These are phyloP conservation scores for Sitta carolinensis DNA, from an alignment of 2,797 vertebrate genomes.

Conservation along the genomic window DNA sequence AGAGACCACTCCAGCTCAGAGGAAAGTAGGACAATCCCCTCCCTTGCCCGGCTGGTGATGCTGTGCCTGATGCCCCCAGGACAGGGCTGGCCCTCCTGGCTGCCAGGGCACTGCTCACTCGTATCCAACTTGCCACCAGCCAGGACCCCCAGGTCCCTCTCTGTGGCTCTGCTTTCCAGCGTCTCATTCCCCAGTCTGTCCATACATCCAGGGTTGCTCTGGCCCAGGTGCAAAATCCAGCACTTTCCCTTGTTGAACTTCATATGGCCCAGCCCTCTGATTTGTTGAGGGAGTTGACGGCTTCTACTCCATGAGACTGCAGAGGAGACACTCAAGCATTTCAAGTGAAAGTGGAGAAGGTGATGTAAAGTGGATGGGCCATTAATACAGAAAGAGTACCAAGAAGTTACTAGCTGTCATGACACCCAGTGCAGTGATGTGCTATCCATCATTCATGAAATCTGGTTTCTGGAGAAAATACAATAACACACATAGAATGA, in stretches of 20 bases:
- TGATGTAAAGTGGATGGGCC: not conserved
- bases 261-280: no score
- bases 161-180: rapidly evolving
- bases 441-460: not conserved
- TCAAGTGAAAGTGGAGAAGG: not conserved
- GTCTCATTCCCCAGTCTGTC: not conserved
- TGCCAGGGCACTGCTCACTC: not conserved
- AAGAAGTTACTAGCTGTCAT: not conserved
- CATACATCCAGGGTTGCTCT: rapidly evolving
- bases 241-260: not conserved
- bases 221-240: rapidly evolving
- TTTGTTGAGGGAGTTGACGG: not conserved
- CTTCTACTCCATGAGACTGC: not conserved
- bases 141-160: not conserved
- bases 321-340: not conserved
- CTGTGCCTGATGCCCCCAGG: not conserved
- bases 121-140: rapidly evolving
- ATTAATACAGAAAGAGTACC: not conserved
- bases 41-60: rapidly evolving
- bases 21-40: not conserved
- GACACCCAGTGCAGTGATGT: not conserved
- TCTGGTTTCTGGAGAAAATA: not conserved
- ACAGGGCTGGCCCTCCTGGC: not conserved
- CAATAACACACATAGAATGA: not conserved
- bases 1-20: not conserved